Evolutionary conservation across 1,140 invertebrate species (phyloP), one percentile per base, ranked within the genome.

Genomic region (Drosophila fuyamai): DNA sequence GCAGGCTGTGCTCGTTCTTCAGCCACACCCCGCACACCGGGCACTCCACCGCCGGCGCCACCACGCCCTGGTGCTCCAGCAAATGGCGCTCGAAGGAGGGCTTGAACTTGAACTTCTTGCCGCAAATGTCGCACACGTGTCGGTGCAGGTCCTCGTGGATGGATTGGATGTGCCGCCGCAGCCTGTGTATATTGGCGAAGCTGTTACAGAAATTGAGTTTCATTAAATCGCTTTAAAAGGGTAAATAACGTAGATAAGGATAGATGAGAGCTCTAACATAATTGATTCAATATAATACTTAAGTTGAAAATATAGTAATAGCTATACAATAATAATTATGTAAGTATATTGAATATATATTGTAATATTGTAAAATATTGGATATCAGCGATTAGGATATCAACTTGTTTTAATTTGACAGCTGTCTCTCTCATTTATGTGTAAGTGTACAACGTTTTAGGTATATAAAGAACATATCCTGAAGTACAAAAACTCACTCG

Each of bases 61-160:
- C 76, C 5, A 91, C 82, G 13, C 91, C 91, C 48, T 91, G 81
- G 46, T 92, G 90, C 57, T 91, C 84, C 40, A 78, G 65, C 53
- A 86, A 47, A 40, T 92, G 91, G 0, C 81, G 72, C 12, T 92
- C 84, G 32, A 92, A 92, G 7, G 90, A 89, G 1, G 84, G 91
- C 50, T 92, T 92, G 12, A 83, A 90, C 41, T 92, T 92, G 44
- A 90, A 92, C 57, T 85, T 89, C 18, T 91, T 92, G 29, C 91
- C 91, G 50, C 91, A 92, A 14, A 86, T 89, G 36, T 92, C 91
- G 59, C 91, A 92, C 23, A 92, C 81, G 55, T 91, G 84, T 2
- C 79, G 81, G 27, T 89, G 73, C 23, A 86, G 63, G 32, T 92
- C 78, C 48, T 92, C 89, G 51, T 92, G 91, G 67, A 90, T 90